phyloP scores from a whole-genome alignment of 2,113 vertebrate genomes.

The Myodes glareolus region DNA sequence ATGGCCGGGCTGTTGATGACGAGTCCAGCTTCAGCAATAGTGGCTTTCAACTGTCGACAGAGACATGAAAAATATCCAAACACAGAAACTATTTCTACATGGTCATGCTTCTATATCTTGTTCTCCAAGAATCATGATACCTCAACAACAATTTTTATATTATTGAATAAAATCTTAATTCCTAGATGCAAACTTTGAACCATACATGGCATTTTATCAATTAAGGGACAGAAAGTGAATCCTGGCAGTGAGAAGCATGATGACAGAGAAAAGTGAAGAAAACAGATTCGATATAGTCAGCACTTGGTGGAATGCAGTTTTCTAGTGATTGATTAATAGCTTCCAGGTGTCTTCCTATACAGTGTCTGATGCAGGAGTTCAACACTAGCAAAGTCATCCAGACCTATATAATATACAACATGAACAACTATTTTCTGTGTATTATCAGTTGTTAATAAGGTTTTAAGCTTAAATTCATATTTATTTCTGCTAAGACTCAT shows the following conservation, averaged over 20 bases:
- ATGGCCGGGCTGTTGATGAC: not conserved
- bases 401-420: not conserved
- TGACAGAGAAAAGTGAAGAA: not conserved
- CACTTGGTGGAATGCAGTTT: not conserved
- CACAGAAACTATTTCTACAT: not conserved
- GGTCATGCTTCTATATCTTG: not conserved
- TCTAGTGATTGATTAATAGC: not conserved
- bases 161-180: not conserved
- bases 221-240: not conserved
- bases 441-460: not conserved
- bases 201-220: not conserved
- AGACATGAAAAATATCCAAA: not conserved
- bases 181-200: not conserved
- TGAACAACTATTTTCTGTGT: not conserved
- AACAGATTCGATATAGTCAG: not conserved
- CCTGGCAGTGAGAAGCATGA: not conserved
- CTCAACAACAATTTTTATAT: not conserved
- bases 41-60: not conserved
- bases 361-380: not conserved
- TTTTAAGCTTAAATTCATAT: not conserved
- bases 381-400: not conserved
- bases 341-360: not conserved
- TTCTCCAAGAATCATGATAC: not conserved
- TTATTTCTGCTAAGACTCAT: not conserved
- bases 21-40: not conserved